Evolutionary conservation across 2,797 vertebrate genomes (phyloP).

Genomic region (Gastrophryne carolinensis): DNA sequence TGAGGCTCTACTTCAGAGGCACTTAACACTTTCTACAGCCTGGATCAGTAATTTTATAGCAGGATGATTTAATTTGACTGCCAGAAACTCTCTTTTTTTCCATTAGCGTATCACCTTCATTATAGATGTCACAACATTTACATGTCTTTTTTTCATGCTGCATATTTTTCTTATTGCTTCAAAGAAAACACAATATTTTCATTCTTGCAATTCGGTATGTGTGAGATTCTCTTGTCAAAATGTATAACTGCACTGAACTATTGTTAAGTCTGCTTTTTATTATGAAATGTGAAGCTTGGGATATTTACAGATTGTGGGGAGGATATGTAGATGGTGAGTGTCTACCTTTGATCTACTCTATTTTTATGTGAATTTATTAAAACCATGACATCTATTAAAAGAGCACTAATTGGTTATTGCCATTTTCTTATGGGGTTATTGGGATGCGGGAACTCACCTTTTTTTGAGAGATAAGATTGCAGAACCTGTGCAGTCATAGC

Average conservation of each 20-base stretch:
- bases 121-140: conserved; percentile 40
- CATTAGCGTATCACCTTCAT: conserved; percentile 19
- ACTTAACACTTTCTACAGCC: neutral
- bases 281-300: conserved; percentile 18
- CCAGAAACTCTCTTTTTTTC: conserved; percentile 5
- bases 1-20: no score
- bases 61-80: neutral
- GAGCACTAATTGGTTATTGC: no score
- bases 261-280: conserved; percentile 37
- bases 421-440: no score
- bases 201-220: neutral
- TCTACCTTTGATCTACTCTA: conserved; percentile 32
- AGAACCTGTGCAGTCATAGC: no score
- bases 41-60: neutral
- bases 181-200: conserved; percentile 40
- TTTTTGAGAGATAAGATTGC: no score
- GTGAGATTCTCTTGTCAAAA: conserved; percentile 34
- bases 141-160: conserved; percentile 12
- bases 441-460: no score
- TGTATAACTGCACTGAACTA: conserved; percentile 26
- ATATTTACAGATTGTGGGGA: conserved; percentile 16
- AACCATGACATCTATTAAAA: conserved; percentile 14
- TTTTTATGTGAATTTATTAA: conserved; percentile 25
- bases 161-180: conserved; percentile 35
- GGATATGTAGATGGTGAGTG: conserved; percentile 5